Evolutionary conservation across 2,888 invertebrate species (phyloP).

Genomic region (Venustoraphidia nigricollis): DNA sequence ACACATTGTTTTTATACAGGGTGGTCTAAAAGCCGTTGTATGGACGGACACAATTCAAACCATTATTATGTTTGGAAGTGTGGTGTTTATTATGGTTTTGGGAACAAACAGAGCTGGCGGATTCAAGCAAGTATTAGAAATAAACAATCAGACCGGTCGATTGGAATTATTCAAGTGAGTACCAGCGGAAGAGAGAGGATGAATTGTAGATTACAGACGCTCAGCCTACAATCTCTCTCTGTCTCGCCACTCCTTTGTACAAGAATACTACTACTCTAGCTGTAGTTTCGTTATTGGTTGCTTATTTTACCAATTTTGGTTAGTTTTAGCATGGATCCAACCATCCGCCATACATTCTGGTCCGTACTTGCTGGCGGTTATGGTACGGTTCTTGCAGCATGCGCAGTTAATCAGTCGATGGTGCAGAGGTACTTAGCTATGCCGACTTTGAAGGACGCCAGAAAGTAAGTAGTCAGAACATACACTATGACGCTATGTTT

Average conservation of each 20-base stretch:
- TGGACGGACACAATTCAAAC: constrained; percentile 62
- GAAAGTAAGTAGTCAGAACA: constrained; percentile 30
- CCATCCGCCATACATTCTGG: constrained; percentile 58
- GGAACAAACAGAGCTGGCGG: constrained; percentile 49
- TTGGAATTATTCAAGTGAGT: constrained; percentile 43
- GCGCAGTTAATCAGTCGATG: constrained; percentile 65
- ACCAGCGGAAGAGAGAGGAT: no score
- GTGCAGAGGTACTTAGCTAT: constrained; percentile 60
- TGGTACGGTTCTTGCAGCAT: constrained; percentile 55
- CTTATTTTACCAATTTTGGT: neutral
- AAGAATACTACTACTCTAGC: no score
- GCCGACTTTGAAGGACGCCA: constrained; percentile 45
- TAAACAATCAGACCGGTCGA: constrained; percentile 40
- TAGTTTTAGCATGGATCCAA: constrained; percentile 50
- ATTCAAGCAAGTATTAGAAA: constrained; percentile 35
- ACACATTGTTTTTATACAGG: constrained; percentile 25
- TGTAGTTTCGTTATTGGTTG: neutral
- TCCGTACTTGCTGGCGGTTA: constrained; percentile 55
- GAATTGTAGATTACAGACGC: no score
- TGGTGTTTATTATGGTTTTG: constrained; percentile 46
- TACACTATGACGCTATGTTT: no score
- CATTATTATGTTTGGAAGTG: constrained; percentile 49
- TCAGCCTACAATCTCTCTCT: no score
- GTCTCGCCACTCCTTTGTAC: no score
- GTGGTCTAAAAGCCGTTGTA: constrained; percentile 52